Percentiles rank a stretch among this genome's conserved stretches.
Evolutionary conservation across 2,113 vertebrate species (phyloP).

Genomic region (Nettapus auritus): DNA sequence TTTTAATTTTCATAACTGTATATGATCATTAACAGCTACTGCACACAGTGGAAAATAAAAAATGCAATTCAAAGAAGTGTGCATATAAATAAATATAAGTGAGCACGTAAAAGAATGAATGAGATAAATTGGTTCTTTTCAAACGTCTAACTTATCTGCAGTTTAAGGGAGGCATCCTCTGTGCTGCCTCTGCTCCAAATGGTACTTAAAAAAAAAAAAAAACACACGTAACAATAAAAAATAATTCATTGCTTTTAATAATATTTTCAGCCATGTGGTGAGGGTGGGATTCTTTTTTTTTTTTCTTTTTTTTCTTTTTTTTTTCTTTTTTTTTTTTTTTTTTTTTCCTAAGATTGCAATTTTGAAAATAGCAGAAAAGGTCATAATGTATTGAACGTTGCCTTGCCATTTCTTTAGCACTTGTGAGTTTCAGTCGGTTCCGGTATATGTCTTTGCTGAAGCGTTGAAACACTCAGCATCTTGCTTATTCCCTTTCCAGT

Average conservation of each 20-base stretch:
- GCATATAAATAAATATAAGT: constrained; percentile 64
- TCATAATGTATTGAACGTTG: background rate
- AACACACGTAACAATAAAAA: constrained; percentile 40
- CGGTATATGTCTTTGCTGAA: background rate
- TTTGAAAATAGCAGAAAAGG: constrained; percentile 37
- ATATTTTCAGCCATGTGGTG: constrained; percentile 13
- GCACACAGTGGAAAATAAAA: constrained; percentile 42
- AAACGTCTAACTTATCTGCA: constrained; percentile 52
- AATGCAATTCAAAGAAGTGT: constrained; percentile 40
- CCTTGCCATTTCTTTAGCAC: background rate
- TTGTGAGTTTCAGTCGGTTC: background rate
- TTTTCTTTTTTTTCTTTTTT: background rate
- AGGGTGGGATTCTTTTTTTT: background rate
- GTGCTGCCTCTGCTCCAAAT: constrained; percentile 23
- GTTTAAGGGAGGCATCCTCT: constrained; percentile 41
- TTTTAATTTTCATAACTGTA: constrained; percentile 64
- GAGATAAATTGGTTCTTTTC: constrained; percentile 64
- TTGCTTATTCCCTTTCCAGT: background rate
- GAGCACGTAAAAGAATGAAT: constrained; percentile 36
- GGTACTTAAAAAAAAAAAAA: constrained; percentile 25
- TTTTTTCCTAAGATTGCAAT: background rate
- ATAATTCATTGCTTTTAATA: constrained; percentile 59
- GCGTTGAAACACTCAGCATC: background rate
- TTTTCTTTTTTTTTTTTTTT: background rate
- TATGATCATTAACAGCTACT: constrained; percentile 68